Conservation (phyloP, 2,888 invertebrate species). For the Pollenia amentaria region DNA sequence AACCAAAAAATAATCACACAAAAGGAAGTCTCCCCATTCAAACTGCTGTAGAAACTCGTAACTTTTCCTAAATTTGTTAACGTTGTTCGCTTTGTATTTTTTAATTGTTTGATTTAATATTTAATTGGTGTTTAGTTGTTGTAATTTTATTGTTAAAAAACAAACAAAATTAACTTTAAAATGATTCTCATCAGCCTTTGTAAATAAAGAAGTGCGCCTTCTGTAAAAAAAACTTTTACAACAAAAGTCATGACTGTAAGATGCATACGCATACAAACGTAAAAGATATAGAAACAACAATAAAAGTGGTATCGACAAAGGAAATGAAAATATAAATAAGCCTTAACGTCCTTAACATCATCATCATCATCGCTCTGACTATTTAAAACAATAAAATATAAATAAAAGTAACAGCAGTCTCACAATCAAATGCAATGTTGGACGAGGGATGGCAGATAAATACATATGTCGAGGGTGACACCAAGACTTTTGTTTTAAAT, state of each 20-base stretch:
- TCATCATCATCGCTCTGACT: conserved; percentile 12
- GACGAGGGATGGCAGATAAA: background rate
- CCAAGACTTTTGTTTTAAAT: too few relatives aligned
- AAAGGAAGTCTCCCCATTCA: background rate
- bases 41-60: conserved; percentile 21
- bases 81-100: conserved; percentile 34
- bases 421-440: conserved; percentile 19
- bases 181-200: conserved; percentile 44
- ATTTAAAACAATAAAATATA: conserved; percentile 45
- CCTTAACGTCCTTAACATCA: background rate
- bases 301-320: conserved; percentile 2
- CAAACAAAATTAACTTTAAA: conserved; percentile 48
- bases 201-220: conserved; percentile 28
- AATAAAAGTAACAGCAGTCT: conserved; percentile 20
- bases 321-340: conserved; percentile 47
- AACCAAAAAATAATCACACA: background rate
- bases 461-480: background rate
- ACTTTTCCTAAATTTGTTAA: conserved; percentile 22
- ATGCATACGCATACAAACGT: conserved; percentile 17
- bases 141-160: conserved; percentile 63
- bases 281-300: conserved; percentile 5
- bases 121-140: conserved; percentile 72
- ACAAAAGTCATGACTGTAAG: conserved; percentile 32
- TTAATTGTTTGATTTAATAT: conserved; percentile 66
- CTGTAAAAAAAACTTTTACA: conserved; percentile 28